A percentile compares a stretch with the other conserved stretches of the same genome.
Conservation (phyloP, 1,140 invertebrate genomes). For the Sipha flava region DNA sequence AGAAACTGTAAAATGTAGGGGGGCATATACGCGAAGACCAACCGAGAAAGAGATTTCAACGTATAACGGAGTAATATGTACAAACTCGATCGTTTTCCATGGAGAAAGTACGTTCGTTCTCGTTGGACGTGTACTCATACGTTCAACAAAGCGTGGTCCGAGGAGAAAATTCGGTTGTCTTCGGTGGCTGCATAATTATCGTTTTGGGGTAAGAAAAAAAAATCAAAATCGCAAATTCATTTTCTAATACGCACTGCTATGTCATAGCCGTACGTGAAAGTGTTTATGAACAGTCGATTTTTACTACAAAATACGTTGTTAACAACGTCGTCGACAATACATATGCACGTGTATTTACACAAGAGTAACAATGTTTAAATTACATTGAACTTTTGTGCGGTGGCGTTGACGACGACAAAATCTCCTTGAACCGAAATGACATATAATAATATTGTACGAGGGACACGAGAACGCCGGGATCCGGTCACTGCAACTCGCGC, state of each 20-base stretch:
- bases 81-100: not conserved
- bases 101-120: not conserved
- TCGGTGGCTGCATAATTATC: not conserved
- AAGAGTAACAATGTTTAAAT: not conserved
- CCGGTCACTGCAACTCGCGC: not conserved
- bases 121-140: not conserved
- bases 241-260: too few relatives aligned
- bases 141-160: not conserved
- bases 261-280: too few relatives aligned
- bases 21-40: not conserved
- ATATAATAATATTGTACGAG: too few relatives aligned
- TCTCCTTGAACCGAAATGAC: too few relatives aligned
- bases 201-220: not conserved
- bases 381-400: not conserved
- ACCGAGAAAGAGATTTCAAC: not conserved
- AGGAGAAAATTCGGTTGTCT: conserved; percentile 17
- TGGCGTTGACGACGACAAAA: too few relatives aligned
- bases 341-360: not conserved
- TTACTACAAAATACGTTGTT: too few relatives aligned
- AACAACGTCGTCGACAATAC: too few relatives aligned
- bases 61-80: not conserved
- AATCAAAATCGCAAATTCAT: not conserved
- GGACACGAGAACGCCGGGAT: too few relatives aligned
- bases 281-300: not conserved
- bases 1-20: not conserved